phyloP scores from a whole-genome alignment of 2,888 invertebrate genomes.

The Agrochola lychnidis region DNA sequence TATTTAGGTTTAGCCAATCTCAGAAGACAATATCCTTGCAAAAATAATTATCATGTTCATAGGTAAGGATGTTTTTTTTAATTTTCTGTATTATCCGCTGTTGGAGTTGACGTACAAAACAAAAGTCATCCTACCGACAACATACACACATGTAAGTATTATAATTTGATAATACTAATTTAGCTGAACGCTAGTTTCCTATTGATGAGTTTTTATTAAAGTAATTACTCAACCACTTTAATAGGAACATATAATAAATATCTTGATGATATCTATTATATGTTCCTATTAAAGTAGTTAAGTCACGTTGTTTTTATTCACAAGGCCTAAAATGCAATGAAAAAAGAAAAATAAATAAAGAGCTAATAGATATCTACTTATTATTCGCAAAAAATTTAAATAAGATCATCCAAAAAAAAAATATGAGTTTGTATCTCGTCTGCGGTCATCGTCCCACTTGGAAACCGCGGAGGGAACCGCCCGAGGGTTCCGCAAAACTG shows the following conservation, averaged over 20 bases:
- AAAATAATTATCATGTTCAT: not conserved
- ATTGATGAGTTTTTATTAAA: not conserved
- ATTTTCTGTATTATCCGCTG: not conserved
- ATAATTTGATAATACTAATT: not conserved
- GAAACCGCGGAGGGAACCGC: not conserved
- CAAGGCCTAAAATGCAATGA: constrained; percentile 16
- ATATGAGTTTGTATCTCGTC: constrained; percentile 8
- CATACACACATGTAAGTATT: not conserved
- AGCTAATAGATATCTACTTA: not conserved
- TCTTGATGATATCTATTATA: too few relatives aligned
- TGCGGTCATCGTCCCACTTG: not conserved
- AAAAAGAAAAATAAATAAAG: constrained; percentile 31
- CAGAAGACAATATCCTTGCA: not conserved
- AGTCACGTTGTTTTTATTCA: not conserved
- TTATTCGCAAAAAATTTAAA: not conserved
- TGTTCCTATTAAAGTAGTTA: too few relatives aligned
- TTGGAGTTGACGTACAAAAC: not conserved
- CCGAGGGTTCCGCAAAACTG: not conserved
- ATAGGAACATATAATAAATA: constrained; percentile 11
- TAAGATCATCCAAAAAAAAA: constrained; percentile 27
- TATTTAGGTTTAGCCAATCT: not conserved
- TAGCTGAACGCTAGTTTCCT: constrained; percentile 1
- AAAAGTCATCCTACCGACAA: not conserved
- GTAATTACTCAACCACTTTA: not conserved
- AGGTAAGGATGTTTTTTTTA: not conserved